Evolutionary conservation across 2,797 vertebrate species (phyloP).

Genomic region (Diglossa cyanea): DNA sequence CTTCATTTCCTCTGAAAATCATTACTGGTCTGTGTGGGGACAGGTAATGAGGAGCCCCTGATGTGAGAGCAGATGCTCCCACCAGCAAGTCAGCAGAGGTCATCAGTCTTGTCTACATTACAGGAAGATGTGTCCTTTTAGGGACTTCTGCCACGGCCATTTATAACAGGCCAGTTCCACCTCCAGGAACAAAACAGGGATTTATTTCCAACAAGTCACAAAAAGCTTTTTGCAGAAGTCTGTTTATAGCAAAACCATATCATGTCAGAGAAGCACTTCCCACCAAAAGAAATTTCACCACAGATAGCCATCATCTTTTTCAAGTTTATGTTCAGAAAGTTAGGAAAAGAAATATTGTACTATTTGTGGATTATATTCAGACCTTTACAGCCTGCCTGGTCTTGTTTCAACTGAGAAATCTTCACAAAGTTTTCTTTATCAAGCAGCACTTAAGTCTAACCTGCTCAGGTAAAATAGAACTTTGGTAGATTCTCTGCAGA

Average conservation of each 20-base stretch:
- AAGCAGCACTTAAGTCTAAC: not conserved
- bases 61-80: constrained; percentile 42
- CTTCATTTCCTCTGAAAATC: constrained; percentile 8
- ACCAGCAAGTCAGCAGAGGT: not conserved
- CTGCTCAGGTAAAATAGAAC: not conserved
- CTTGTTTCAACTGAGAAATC: not conserved
- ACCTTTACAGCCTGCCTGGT: not conserved
- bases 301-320: not conserved
- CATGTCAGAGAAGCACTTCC: not conserved
- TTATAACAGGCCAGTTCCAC: not conserved
- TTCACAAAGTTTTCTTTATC: not conserved
- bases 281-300: not conserved
- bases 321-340: not conserved
- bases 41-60: constrained; percentile 8
- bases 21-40: not conserved
- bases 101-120: not conserved
- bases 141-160: not conserved
- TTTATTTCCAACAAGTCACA: not conserved
- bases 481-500: not conserved
- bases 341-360: not conserved
- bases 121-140: not conserved
- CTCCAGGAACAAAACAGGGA: not conserved
- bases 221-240: not conserved
- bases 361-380: not conserved
- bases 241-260: not conserved